Evolutionary conservation across 2,797 vertebrate genomes (phyloP).

Genomic region (Triplophysa bombifrons): DNA sequence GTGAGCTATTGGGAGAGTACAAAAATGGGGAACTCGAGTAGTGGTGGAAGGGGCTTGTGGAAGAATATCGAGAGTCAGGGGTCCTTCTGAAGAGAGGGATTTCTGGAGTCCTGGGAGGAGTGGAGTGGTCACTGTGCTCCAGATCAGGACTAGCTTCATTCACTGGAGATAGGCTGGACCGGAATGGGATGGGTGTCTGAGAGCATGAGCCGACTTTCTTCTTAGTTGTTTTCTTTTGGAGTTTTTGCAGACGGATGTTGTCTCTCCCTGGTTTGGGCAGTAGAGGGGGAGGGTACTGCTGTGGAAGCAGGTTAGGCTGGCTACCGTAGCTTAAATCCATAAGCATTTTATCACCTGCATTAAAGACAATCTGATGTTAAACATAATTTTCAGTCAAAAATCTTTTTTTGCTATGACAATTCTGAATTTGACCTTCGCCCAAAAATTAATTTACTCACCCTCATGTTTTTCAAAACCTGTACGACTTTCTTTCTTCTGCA

Average conservation of each 20-base stretch:
- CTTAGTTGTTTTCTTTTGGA: constrained; percentile 86
- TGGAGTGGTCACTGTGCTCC: constrained; percentile 77
- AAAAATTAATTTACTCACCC: too few species aligned
- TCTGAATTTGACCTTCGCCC: too few species aligned
- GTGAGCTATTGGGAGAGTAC: constrained; percentile 59
- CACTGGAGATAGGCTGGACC: constrained; percentile 88
- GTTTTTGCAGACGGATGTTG: constrained; percentile 86
- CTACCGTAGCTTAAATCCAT: constrained; percentile 76
- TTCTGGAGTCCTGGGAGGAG: constrained; percentile 73
- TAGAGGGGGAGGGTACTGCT: constrained; percentile 81
- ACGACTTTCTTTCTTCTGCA: too few species aligned
- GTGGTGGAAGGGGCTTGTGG: constrained; percentile 61
- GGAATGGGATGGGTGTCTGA: constrained; percentile 79
- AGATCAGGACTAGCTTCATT: constrained; percentile 88
- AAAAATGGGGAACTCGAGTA: constrained; percentile 71
- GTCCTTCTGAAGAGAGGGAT: constrained; percentile 58
- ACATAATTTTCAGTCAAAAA: too few species aligned
- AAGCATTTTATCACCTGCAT: constrained; percentile 76
- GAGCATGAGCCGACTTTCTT: constrained; percentile 73
- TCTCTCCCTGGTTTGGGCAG: constrained; percentile 90
- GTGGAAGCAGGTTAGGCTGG: constrained; percentile 66
- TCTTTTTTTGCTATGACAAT: too few species aligned
- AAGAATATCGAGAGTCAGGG: constrained; percentile 60
- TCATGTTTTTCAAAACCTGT: too few species aligned
- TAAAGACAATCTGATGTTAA: constrained; percentile 27